Percentiles rank a stretch among this genome's conserved stretches.
These are phyloP conservation scores for Xiphophorus maculatus DNA, from an alignment of 2,113 vertebrate species.

Conservation along the genomic window DNA sequence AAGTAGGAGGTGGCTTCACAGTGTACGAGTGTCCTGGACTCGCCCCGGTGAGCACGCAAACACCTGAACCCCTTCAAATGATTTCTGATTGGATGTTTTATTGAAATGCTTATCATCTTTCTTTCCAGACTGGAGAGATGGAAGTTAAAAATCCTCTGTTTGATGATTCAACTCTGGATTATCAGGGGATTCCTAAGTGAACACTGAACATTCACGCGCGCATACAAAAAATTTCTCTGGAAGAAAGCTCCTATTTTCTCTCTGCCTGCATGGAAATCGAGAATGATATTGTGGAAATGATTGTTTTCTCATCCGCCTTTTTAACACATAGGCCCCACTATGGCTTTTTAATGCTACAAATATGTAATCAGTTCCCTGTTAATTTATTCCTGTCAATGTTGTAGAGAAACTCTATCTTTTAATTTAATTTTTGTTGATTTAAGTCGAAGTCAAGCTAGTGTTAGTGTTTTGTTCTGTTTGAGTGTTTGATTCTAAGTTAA, in stretches of 20 bases:
- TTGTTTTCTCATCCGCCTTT: conserved; percentile 45
- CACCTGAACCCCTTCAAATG: neutral
- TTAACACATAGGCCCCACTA: conserved; percentile 27
- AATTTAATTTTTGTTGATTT: conserved; percentile 5
- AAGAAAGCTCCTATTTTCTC: conserved; percentile 37
- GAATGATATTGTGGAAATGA: conserved; percentile 36
- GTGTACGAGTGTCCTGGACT: conserved; percentile 97
- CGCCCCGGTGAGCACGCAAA: conserved; percentile 86
- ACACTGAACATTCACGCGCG: conserved; percentile 20
- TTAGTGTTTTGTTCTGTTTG: conserved; percentile 18
- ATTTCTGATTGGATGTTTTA: neutral
- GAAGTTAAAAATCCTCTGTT: conserved; percentile 97
- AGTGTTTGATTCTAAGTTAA: conserved; percentile 25
- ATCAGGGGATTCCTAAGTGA: conserved; percentile 79
- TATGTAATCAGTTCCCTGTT: conserved; percentile 39
- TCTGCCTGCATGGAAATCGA: conserved; percentile 59
- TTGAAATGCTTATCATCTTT: neutral
- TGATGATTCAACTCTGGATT: conserved; percentile 84
- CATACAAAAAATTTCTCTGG: neutral
- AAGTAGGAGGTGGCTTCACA: conserved; percentile 94
- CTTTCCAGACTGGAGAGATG: conserved; percentile 93
- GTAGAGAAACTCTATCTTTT: conserved; percentile 39
- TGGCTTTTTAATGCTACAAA: conserved; percentile 33
- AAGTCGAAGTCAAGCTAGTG: neutral
- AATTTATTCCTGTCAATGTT: conserved; percentile 48